Evolutionary conservation across 2,888 invertebrate genomes (phyloP).

Genomic region (Erebia epiphron): DNA sequence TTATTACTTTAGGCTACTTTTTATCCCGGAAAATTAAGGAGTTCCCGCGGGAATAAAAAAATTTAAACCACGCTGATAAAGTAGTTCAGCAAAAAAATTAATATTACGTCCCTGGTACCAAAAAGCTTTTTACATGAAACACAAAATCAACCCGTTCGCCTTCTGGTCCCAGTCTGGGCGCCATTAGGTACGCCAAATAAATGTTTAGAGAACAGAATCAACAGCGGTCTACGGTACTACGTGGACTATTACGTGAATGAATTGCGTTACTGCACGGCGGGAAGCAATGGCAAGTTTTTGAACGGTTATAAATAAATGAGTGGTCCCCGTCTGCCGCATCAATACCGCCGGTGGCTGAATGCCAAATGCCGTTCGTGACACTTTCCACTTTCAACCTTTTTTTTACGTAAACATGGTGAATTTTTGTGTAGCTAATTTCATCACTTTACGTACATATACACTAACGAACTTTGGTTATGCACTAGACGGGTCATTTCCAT

Average conservation of each 20-base stretch:
- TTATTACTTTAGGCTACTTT: too few species aligned
- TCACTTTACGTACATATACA: too few species aligned
- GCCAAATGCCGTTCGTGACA: conserved; percentile 78
- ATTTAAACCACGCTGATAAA: too few species aligned
- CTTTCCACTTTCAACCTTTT: conserved; percentile 73
- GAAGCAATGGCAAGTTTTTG: conserved; percentile 51
- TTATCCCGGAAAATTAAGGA: too few species aligned
- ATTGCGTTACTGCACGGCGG: conserved; percentile 36
- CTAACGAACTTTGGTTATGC: too few species aligned
- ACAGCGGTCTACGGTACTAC: conserved; percentile 43
- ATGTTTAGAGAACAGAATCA: conserved; percentile 31
- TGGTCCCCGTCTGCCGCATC: conserved; percentile 74
- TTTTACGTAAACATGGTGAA: conserved; percentile 39
- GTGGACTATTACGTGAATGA: conserved; percentile 49
- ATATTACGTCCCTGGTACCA: background rate
- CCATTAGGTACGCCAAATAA: conserved; percentile 49
- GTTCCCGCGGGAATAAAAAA: too few species aligned
- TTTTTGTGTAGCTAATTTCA: background rate
- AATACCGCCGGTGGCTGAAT: conserved; percentile 73
- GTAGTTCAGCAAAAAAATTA: too few species aligned
- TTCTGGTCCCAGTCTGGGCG: conserved; percentile 2
- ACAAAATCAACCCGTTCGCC: background rate
- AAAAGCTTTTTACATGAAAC: background rate
- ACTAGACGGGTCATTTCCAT: too few species aligned
- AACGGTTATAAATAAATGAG: conserved; percentile 73